phyloP scores from a whole-genome alignment of 2,888 invertebrate genomes.

The Orthosia incerta region DNA sequence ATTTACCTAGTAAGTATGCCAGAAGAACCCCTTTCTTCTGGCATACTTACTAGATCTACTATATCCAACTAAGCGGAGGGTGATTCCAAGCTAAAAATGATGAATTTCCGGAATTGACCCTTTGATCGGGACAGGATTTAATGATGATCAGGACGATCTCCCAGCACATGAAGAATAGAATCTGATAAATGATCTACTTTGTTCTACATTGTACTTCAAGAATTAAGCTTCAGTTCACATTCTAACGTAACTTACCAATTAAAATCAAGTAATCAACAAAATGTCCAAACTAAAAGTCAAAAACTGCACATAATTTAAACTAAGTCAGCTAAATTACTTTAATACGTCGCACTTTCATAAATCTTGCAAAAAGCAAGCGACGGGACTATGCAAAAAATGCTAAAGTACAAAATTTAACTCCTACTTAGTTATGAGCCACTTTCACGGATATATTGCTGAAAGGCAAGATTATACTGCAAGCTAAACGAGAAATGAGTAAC shows the following conservation, averaged over 20 bases:
- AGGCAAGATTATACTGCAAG: constrained; percentile 19
- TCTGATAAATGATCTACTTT: too few relatives aligned
- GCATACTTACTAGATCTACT: too few relatives aligned
- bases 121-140: too few relatives aligned
- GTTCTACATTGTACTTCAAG: too few relatives aligned
- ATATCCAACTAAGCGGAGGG: too few relatives aligned
- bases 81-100: too few relatives aligned
- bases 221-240: too few relatives aligned
- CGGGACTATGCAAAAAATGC: constrained; percentile 35
- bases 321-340: constrained; percentile 12
- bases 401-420: constrained; percentile 26
- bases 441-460: constrained; percentile 40
- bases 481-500: constrained; percentile 37
- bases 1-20: neutral
- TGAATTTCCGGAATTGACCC: too few relatives aligned
- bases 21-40: too few relatives aligned
- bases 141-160: too few relatives aligned
- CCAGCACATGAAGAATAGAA: too few relatives aligned
- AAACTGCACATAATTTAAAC: constrained; percentile 16
- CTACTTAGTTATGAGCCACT: constrained; percentile 47
- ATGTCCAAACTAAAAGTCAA: neutral
- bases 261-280: neutral
- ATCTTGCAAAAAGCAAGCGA: constrained; percentile 40
- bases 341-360: constrained; percentile 19
- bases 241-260: neutral